Evolutionary conservation across 1,140 invertebrate species (phyloP), one percentile per base, ranked within the genome.

Genomic region (Monomorium pharaonis): DNA sequence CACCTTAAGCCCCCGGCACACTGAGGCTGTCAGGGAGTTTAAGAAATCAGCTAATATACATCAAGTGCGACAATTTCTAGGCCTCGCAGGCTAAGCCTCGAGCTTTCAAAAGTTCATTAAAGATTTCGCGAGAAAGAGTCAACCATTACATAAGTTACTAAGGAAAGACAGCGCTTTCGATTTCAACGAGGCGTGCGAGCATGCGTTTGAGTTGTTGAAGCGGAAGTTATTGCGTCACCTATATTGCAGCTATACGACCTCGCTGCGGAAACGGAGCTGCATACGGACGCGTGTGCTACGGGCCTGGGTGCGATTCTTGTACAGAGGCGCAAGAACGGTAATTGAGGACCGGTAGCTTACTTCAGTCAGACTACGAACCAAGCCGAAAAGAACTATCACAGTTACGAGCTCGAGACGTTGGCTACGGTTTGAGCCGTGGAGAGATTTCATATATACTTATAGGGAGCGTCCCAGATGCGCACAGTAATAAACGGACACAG

Each of bases 31-130:
- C 5, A 33, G 5, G 5, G 5, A 33, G 2, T 33, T 3, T 33
- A 33, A 33, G 33, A 2, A 33, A 5, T 5, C 33, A 33, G 5
- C 33, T 33, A 33, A 33, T 5, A 5, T 33, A 33, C 33, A 33
- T 33, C 2, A 33, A 33, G 1, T 33, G 5, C 5, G 33, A n/a
- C n/a, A n/a, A 3, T 33, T 33, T 33, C 33, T 33, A 33, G 33
- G 33, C 1, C 24, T 88, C 2, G 81, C 74, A 1, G 76, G 63
- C 37, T 93, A 91, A n/a, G n/a, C n/a, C n/a, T n/a, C n/a, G n/a
- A n/a, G n/a, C 75, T 86, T 92, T 44, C 24, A 90, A 9, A 90
- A 91, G 81, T 90, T 89, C 69, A 63, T 93, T 3, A 5, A 14
- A 2, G 3, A 67, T 5, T 67, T 44, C 3, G 12, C 33, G 2